Base-by-base conservation (phyloP, 2,888 invertebrate species). In the Chymomyza caudatula region DNA sequence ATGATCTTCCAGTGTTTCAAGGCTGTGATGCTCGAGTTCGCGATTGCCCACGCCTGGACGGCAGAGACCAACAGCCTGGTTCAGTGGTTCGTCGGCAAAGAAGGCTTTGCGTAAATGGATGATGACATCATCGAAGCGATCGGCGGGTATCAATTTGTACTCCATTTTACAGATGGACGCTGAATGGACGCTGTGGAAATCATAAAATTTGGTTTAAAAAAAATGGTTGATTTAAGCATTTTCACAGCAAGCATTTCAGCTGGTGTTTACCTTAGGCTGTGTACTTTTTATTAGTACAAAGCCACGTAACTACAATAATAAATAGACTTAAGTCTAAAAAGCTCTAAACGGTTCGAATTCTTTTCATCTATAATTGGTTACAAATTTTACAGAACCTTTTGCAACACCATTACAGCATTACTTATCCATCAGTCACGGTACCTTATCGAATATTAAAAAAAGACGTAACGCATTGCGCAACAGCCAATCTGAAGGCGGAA, bases 1-100 rank as follows among this genome's bases (percentile, higher is more conserved):
- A 6, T 94, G 94, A 88, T 96, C 95, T 66, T 92, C 92, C 79
- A 96, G 92, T n/a, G 96, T 96, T 22, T 92, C 91, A 44, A 93
- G 88, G 85, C 95, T 94, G 77, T 95, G 94, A 23, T 92, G 91
- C 90, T 96, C 96, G 60, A 96, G 91, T 25, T 94, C 94, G 0
- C 91, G 92, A 82, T 96, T 95, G 0, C 94, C 92, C 79, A 94
- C 92, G 0, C 95, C 95, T 57, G 92, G 89, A 2, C 76, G 76
- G 85, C 95, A 96, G 4, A 96, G 91, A 11, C 92, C 92, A n/a
- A 95, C 94, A 0, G 95, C 94, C 77, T 93, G 93, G 90, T 96
- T 96, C 53, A 96, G 92, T 0, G 96, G 96, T 88, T 96, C 96
- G 87, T 96, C 96, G 0, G 95, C 94, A 89, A 96, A 96, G 91